These are phyloP conservation scores for Bombus vancouverensis DNA, from an alignment of 1,140 invertebrate species.

Conservation along the genomic window DNA sequence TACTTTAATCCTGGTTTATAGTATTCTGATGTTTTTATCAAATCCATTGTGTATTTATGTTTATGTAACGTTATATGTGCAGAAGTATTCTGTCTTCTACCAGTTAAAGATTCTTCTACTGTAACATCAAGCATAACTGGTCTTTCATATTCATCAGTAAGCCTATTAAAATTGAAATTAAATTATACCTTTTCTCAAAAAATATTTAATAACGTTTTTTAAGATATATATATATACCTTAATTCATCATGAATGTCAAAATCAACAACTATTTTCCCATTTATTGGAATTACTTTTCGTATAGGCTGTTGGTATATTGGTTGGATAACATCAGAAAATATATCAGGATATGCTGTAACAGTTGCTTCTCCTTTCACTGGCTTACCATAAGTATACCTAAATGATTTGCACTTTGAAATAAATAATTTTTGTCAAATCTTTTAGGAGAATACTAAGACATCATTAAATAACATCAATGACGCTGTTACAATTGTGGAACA, in stretches of 20 bases:
- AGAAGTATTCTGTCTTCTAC: slow-evolving; percentile 91
- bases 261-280: slow-evolving; percentile 89
- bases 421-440: slow-evolving; percentile 56
- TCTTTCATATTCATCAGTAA: slow-evolving; percentile 89
- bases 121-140: slow-evolving; percentile 90
- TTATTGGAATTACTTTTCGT: slow-evolving; percentile 91
- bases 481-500: background rate
- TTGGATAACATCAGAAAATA: slow-evolving; percentile 90
- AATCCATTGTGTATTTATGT: slow-evolving; percentile 92
- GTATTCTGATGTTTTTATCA: slow-evolving; percentile 90
- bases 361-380: slow-evolving; percentile 91
- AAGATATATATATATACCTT: slow-evolving; percentile 72
- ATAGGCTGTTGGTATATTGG: slow-evolving; percentile 89
- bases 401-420: slow-evolving; percentile 58
- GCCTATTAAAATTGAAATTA: slow-evolving; percentile 68
- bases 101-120: slow-evolving; percentile 91
- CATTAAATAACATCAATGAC: slow-evolving; percentile 14
- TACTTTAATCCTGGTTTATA: slow-evolving; percentile 95
- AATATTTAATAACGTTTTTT: background rate
- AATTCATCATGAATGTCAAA: slow-evolving; percentile 90
- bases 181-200: background rate
- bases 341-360: slow-evolving; percentile 89
- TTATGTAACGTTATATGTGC: slow-evolving; percentile 89
- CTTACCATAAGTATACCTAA: slow-evolving; percentile 91
- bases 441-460: background rate